phyloP scores from a whole-genome alignment of 92 coral and sea anemone species.

The Parazoanthus darwini region DNA sequence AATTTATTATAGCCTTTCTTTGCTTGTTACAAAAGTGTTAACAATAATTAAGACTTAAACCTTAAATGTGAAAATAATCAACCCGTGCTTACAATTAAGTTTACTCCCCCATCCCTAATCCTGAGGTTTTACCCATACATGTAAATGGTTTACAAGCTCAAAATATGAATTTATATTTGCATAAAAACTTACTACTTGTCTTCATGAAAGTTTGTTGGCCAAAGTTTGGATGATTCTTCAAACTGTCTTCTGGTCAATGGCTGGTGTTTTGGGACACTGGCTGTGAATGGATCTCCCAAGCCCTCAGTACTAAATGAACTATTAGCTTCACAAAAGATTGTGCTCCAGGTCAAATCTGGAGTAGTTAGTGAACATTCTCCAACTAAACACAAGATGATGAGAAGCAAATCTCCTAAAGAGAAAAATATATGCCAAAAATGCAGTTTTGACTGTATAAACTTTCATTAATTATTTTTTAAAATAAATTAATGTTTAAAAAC shows the following conservation, averaged over 20 bases:
- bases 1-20: no score
- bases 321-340: slow-evolving; percentile 6
- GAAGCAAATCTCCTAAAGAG: slow-evolving; percentile 60
- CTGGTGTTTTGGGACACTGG: slow-evolving; percentile 70
- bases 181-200: slow-evolving; percentile 77
- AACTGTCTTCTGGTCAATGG: slow-evolving; percentile 90
- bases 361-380: slow-evolving; percentile 1
- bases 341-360: neutral
- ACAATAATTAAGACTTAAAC: no score
- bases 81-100: no score
- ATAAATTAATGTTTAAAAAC: no score
- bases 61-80: no score
- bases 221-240: slow-evolving; percentile 74
- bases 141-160: neutral
- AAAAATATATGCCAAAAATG: neutral
- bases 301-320: slow-evolving; percentile 36
- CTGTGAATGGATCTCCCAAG: slow-evolving; percentile 68
- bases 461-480: no score
- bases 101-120: neutral
- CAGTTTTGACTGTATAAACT: neutral
- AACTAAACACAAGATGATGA: slow-evolving; percentile 51
- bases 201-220: slow-evolving; percentile 94
- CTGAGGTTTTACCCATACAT: neutral
- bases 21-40: no score
- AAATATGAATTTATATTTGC: neutral